A percentile compares a stretch with the other conserved stretches of the same genome.
Conservation (phyloP, 2,888 invertebrate genomes). For the Rhaphigaster nebulosa region DNA sequence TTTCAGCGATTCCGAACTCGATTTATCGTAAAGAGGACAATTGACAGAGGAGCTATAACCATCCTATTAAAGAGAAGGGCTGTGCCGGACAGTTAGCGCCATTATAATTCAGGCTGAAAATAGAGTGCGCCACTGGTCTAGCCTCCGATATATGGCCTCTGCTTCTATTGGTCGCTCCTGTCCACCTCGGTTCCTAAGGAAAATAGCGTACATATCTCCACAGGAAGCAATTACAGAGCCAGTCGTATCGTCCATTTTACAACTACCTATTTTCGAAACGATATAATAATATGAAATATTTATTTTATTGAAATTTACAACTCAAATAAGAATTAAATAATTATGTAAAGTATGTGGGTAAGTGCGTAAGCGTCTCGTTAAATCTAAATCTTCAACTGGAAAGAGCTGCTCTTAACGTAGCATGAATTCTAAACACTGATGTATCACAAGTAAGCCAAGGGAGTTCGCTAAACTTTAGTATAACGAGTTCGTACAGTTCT, state of each 20-base stretch:
- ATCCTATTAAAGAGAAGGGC: not conserved
- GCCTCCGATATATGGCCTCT: not conserved
- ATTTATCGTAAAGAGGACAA: not conserved
- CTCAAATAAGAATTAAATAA: too few relatives aligned
- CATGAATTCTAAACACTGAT: too few relatives aligned
- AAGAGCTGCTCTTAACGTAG: too few relatives aligned
- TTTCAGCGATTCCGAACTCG: not conserved
- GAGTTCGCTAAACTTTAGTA: too few relatives aligned
- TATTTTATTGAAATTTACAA: too few relatives aligned
- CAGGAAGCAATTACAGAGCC: not conserved
- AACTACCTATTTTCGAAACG: not conserved
- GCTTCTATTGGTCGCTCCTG: not conserved
- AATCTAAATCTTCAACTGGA: too few relatives aligned
- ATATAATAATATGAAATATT: not conserved
- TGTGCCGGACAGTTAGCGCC: not conserved
- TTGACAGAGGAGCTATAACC: not conserved
- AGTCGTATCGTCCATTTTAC: not conserved
- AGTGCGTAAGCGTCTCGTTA: too few relatives aligned
- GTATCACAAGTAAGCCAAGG: too few relatives aligned
- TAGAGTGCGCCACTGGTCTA: not conserved
- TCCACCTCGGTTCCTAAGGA: not conserved
- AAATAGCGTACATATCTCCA: not conserved
- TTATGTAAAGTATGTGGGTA: too few relatives aligned
- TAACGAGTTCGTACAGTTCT: too few relatives aligned
- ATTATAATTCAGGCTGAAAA: conserved; percentile 13